Evolutionary conservation across 2,113 vertebrate genomes (phyloP).

Genomic region (Toxotes chatareus): DNA sequence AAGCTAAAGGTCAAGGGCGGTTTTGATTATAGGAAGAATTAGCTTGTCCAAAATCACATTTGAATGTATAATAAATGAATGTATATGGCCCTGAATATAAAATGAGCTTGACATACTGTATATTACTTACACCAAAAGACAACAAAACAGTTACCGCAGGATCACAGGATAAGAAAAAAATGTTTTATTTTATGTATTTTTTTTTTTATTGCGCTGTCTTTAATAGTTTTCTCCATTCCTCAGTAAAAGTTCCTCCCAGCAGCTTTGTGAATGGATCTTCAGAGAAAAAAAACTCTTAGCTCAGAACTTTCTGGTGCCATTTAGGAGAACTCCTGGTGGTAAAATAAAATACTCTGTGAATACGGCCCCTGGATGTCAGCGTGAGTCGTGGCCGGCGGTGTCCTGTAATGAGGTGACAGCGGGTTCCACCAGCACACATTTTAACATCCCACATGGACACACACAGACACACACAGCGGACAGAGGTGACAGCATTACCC

Average conservation of each 20-base stretch:
- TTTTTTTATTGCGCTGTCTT: constrained; percentile 25
- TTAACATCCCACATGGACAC: constrained; percentile 39
- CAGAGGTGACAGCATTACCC: constrained; percentile 62
- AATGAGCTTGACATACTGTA: neutral
- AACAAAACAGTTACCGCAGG: neutral
- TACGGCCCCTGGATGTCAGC: constrained; percentile 64
- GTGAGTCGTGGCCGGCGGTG: constrained; percentile 54
- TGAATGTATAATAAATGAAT: neutral
- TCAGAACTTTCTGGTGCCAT: constrained; percentile 59
- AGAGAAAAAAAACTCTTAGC: constrained; percentile 41
- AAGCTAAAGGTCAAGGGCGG: neutral
- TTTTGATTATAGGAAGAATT: neutral
- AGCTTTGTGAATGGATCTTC: constrained; percentile 33
- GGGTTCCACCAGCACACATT: constrained; percentile 60
- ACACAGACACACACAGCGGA: constrained; percentile 44
- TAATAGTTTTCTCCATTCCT: constrained; percentile 18
- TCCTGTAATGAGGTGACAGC: constrained; percentile 75
- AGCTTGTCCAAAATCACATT: neutral
- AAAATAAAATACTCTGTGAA: constrained; percentile 56
- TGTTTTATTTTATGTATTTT: neutral
- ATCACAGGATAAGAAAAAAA: neutral
- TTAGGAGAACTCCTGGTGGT: constrained; percentile 63
- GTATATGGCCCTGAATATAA: neutral
- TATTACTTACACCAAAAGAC: neutral
- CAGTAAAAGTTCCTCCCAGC: constrained; percentile 39